Evolutionary conservation across 2,113 vertebrate genomes (phyloP).

Genomic region (Ptyas mucosa): DNA sequence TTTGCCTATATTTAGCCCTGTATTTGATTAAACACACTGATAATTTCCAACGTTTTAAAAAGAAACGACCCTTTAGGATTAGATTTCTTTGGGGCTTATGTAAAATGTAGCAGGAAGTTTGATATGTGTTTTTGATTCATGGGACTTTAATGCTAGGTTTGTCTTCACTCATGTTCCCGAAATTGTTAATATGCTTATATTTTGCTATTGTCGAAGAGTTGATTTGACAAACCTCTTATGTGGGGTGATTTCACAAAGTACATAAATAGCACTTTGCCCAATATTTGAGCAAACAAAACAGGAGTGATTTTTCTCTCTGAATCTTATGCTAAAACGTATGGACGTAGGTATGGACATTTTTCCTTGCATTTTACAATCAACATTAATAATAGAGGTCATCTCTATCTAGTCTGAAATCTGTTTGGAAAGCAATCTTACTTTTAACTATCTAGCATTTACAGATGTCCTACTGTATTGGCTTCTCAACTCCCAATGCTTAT

Average conservation of each 20-base stretch:
- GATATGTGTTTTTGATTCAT: background rate
- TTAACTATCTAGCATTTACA: background rate
- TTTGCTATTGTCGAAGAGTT: background rate
- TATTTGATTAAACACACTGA: background rate
- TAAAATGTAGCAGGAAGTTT: background rate
- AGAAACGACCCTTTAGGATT: background rate
- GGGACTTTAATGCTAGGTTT: background rate
- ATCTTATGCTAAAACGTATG: slow-evolving; percentile 9
- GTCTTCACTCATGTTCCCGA: background rate
- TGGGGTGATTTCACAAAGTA: background rate
- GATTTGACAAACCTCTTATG: background rate
- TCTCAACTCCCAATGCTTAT: background rate
- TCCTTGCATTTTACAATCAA: background rate
- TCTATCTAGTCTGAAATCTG: background rate
- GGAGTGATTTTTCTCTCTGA: slow-evolving; percentile 18
- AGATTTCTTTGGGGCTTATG: background rate
- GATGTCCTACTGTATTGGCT: background rate
- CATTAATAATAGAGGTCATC: background rate
- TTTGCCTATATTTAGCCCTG: background rate
- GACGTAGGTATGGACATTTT: background rate
- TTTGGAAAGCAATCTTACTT: background rate
- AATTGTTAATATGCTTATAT: background rate
- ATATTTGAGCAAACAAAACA: slow-evolving; percentile 33
- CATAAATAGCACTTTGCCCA: slow-evolving; percentile 39
- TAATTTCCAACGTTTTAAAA: background rate